A percentile compares a stretch with the other conserved stretches of the same genome.
phyloP scores from a whole-genome alignment of 2,888 invertebrate species.

The Auanema sp. region DNA sequence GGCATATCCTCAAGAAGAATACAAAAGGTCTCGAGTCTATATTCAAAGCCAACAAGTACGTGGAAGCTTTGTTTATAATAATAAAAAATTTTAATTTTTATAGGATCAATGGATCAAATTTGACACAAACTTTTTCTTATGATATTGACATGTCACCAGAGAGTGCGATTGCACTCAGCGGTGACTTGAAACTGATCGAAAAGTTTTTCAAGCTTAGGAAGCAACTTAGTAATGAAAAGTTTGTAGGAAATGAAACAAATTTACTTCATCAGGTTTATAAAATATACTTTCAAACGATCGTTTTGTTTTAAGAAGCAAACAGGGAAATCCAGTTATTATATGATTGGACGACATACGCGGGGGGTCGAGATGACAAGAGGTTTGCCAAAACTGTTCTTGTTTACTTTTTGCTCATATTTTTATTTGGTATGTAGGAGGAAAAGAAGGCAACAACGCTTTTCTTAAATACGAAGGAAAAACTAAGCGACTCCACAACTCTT shows the following conservation, averaged over 20 bases:
- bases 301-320: conserved; percentile 42
- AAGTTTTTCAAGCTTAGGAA: conserved; percentile 33
- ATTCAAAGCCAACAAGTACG: conserved; percentile 29
- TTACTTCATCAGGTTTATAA: conserved; percentile 32
- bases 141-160: conserved; percentile 14
- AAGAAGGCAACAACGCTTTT: conserved; percentile 69
- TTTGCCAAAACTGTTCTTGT: neutral
- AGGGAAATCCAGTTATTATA: conserved; percentile 62
- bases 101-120: neutral
- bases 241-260: conserved; percentile 30
- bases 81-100: too few species aligned
- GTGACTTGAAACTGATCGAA: conserved; percentile 30
- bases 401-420: neutral
- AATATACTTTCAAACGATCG: neutral
- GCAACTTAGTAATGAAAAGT: conserved; percentile 18
- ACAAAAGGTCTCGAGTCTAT: conserved; percentile 33
- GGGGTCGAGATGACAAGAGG: conserved; percentile 64
- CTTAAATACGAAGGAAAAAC: conserved; percentile 51
- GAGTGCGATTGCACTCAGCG: conserved; percentile 12
- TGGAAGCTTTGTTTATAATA: neutral
- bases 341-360: conserved; percentile 65
- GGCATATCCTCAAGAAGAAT: conserved; percentile 30
- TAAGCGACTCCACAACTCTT: neutral
- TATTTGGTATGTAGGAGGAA: conserved; percentile 62
- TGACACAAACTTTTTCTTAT: conserved; percentile 23